Evolutionary conservation across 1,140 invertebrate species (phyloP), one percentile per base, ranked within the genome.

Genomic region (Bemisia tabaci): DNA sequence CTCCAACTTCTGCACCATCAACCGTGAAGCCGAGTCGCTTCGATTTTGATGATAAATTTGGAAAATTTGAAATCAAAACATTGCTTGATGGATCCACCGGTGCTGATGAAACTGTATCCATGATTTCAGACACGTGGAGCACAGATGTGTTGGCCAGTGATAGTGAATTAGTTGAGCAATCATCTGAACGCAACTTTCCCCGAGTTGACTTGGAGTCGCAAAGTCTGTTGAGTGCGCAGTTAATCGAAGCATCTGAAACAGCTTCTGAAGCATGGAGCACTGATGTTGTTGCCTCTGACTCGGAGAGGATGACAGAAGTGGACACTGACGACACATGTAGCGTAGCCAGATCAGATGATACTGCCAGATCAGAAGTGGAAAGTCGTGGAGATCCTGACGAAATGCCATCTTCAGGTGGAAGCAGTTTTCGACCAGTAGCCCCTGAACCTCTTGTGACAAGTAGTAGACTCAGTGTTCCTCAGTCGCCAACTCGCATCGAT

Each of bases 31-130:
- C 91, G 75, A 87, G 86, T 25, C 81, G 89, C 9, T 91, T 89
- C 67, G 95, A 98, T 74, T 94, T 99, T 66, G 95, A 97, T 72
- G 96, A 98, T 69, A 95, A 97, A 77, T 99, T 99, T 84, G 96
- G 95, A 73, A 97, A 97, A 79, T 99, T 99, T 79, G 95, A 96
- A 75, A 94, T 98, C 33, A 94, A 91, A 77, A 91, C 91, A 73
- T 78, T 92, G 33, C 82, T 89, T 65, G 89, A 91, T 81, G 89
- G 33, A 9, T 48, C 33, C 33, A 48, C 33, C 64, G 67, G 70
- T 26, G 68, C 80, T 62, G 94, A 97, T 76, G 94, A 97, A 79
- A 95, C 94, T 1, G 86, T 95, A 71, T 96, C 94, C 22, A 87
- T 96, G 72, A 94, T 97, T 61, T 95, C 93, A 68, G 95, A 98